Percentiles rank a stretch among this genome's conserved stretches.
Evolutionary conservation across 1,140 invertebrate genomes (phyloP).

Genomic region (Cherax quadricarinatus): DNA sequence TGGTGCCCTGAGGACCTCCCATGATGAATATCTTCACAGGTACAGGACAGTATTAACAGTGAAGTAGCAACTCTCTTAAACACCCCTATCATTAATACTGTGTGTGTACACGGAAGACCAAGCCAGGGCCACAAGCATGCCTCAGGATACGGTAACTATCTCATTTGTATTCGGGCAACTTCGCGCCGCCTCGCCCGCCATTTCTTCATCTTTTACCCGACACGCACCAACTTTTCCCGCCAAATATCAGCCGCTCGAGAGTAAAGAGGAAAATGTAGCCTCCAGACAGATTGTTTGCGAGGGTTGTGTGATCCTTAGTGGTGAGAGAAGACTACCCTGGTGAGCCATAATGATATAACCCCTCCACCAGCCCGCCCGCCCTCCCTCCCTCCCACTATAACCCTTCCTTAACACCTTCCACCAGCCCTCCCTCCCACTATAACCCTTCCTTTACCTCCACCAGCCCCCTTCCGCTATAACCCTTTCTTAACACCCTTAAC

Average conservation of each 20-base stretch:
- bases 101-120: constrained; percentile 15
- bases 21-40: neutral
- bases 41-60: neutral
- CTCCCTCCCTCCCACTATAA: neutral
- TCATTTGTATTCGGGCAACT: constrained; percentile 71
- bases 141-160: constrained; percentile 69
- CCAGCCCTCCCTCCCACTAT: neutral
- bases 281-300: constrained; percentile 39
- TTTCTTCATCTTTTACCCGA: constrained; percentile 69
- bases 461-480: neutral
- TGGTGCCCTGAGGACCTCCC: neutral
- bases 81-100: neutral
- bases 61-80: neutral
- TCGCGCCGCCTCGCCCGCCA: constrained; percentile 66
- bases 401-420: neutral
- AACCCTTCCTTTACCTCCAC: neutral
- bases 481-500: neutral
- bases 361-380: neutral
- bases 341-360: neutral
- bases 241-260: constrained; percentile 65
- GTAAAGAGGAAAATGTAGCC: constrained; percentile 43
- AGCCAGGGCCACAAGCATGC: constrained; percentile 41
- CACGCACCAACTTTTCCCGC: constrained; percentile 69
- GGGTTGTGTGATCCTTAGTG: neutral
- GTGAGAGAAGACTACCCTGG: neutral